Conservation (phyloP, 2,888 invertebrate genomes). For the Agriopis leucophaearia region DNA sequence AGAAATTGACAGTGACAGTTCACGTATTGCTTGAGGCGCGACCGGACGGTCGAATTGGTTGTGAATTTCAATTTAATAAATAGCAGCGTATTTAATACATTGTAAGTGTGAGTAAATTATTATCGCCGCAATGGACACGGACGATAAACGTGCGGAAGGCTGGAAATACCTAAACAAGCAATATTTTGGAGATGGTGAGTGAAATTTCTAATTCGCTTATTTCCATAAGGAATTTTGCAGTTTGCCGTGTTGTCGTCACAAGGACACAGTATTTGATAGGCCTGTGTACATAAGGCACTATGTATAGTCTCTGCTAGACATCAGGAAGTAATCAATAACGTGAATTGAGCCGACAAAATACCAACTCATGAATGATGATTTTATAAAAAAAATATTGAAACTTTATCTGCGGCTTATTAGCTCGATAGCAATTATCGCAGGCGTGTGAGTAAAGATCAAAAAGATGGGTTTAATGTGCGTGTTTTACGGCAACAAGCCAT, state of each 20-base stretch:
- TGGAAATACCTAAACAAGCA: constrained; percentile 84
- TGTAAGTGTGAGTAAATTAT: constrained; percentile 35
- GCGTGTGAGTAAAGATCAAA: constrained; percentile 19
- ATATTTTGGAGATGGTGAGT: constrained; percentile 83
- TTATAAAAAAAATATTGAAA: constrained; percentile 13
- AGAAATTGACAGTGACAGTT: constrained; percentile 64
- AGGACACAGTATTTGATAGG: constrained; percentile 48
- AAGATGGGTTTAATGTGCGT: not conserved
- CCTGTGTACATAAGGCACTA: constrained; percentile 8
- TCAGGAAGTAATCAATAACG: constrained; percentile 32
- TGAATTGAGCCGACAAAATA: constrained; percentile 22
- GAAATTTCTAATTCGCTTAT: constrained; percentile 49
- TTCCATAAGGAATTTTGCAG: constrained; percentile 52
- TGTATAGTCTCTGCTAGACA: constrained; percentile 24
- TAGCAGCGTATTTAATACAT: constrained; percentile 37
- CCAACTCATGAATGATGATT: constrained; percentile 1
- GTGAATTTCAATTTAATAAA: constrained; percentile 44
- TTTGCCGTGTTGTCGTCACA: constrained; percentile 57
- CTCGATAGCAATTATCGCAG: constrained; percentile 15
- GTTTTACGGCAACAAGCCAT: constrained; percentile 3
- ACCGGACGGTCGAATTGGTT: constrained; percentile 38
- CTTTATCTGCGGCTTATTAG: constrained; percentile 18
- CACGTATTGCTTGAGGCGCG: constrained; percentile 37
- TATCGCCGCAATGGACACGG: constrained; percentile 63
- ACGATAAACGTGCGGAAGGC: constrained; percentile 80